Evolutionary conservation across 2,797 vertebrate genomes (phyloP).

Genomic region (Pteropus rufus): DNA sequence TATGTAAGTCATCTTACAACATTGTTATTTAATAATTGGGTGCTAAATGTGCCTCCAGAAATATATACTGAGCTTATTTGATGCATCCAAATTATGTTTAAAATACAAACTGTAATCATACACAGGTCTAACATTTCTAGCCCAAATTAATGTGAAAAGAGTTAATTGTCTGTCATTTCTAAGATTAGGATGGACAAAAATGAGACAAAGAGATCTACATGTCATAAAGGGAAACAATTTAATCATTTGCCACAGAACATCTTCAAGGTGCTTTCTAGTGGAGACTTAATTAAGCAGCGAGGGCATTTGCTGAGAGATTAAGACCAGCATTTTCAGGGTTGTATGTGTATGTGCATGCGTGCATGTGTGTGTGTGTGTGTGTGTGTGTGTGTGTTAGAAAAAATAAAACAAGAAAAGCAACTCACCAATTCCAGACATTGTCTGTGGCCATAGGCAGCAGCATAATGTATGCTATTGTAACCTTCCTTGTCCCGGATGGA

Average conservation of each 20-base stretch:
- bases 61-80: neutral
- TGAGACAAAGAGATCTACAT: neutral
- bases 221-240: neutral
- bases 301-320: neutral
- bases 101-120: neutral
- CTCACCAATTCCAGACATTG: constrained; percentile 96
- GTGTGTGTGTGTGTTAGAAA: neutral
- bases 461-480: constrained; percentile 95
- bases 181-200: neutral
- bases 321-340: neutral
- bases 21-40: neutral
- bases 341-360: neutral
- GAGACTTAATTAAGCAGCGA: neutral
- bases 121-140: neutral
- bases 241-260: neutral
- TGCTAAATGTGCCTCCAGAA: neutral
- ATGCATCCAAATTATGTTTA: neutral
- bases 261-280: neutral
- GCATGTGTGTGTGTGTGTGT: neutral
- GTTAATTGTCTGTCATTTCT: neutral
- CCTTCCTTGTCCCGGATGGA: constrained; percentile 94
- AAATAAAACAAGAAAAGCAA: constrained; percentile 10
- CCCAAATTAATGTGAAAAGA: neutral
- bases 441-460: constrained; percentile 96
- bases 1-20: neutral